Evolutionary conservation across 1,140 invertebrate species (phyloP), one percentile per base, ranked within the genome.

Genomic region (Lamellibrachia luymesi): DNA sequence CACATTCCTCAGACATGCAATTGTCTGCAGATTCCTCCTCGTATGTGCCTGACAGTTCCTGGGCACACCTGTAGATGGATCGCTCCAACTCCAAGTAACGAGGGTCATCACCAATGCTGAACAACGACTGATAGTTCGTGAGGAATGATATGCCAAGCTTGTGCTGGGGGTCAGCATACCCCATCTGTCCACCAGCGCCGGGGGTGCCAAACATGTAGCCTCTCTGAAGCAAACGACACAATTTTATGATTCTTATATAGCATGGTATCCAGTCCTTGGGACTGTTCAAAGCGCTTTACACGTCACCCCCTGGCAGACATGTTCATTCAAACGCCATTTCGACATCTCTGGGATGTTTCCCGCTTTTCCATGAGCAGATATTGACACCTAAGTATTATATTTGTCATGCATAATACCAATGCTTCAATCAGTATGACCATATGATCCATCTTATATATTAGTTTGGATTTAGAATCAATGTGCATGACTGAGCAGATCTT

Each of bases 111-210:
- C 52, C 92, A 17, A 93, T 89, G 52, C 4, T 56, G n/a, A 89
- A 93, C 51, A 93, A 13, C 0, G 56, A 89, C 27, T 8, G 38
- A 27, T 95, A 94, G 92, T 95, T 95, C 13, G 95, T 95, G 50
- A 95, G 93, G 92, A 95, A 95, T 7, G 94, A 94, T 56, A 94
- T 94, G 5, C 95, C 95, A 27, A 95, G 93, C 52, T 94, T 93
- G 92, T 95, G 94, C 52, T 94, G 80, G 6, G 94, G 93, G 91
- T 96, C 95, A 38, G 94, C 94, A 49, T 94, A 93, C n/a, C 93
- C 94, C 93, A 94, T 94, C 94, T 96, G 95, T 22, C 95, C 95
- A 25, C 95, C 95, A 93, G 93, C 94, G 8, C 95, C 95, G 27
- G 94, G 93, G 93, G 95, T 94, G 51, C 95, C 95, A 94, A 95